These are phyloP conservation scores for Erpornis zantholeuca DNA, from an alignment of 2,113 vertebrate genomes.

Conservation along the genomic window DNA sequence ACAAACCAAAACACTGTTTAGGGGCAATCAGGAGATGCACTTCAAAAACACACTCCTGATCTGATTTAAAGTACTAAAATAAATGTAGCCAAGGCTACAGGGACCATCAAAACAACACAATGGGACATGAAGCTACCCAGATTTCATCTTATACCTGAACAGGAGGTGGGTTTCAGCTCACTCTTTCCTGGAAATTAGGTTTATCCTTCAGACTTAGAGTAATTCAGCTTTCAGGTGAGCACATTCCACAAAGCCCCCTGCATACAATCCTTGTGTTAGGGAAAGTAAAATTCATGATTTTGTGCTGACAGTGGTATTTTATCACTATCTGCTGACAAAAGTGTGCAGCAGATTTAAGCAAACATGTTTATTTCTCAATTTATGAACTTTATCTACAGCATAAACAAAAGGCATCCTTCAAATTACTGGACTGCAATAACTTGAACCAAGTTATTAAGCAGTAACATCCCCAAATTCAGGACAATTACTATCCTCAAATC, in stretches of 20 bases:
- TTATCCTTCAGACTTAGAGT: not conserved
- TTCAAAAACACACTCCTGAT: not conserved
- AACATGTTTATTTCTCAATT: not conserved
- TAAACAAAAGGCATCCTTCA: not conserved
- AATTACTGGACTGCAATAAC: not conserved
- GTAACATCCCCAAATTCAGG: not conserved
- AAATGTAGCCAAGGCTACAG: not conserved
- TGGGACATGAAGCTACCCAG: not conserved
- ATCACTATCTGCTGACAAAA: too few species aligned
- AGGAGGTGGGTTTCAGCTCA: not conserved
- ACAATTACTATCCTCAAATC: not conserved
- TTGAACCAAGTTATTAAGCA: not conserved
- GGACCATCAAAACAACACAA: not conserved
- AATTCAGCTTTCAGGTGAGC: conserved; percentile 2
- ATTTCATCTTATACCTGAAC: not conserved
- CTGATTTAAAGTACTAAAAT: not conserved
- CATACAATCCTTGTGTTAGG: not conserved
- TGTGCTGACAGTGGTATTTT: not conserved
- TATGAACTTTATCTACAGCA: not conserved
- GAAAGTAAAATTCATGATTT: not conserved
- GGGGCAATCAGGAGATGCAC: not conserved
- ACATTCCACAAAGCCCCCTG: not conserved
- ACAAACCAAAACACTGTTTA: not conserved
- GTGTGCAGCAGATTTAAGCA: not conserved
- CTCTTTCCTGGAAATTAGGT: not conserved